Percentiles rank a stretch among this genome's conserved stretches.
Evolutionary conservation across 1,140 invertebrate genomes (phyloP).

Genomic region (Cotesia glomerata): DNA sequence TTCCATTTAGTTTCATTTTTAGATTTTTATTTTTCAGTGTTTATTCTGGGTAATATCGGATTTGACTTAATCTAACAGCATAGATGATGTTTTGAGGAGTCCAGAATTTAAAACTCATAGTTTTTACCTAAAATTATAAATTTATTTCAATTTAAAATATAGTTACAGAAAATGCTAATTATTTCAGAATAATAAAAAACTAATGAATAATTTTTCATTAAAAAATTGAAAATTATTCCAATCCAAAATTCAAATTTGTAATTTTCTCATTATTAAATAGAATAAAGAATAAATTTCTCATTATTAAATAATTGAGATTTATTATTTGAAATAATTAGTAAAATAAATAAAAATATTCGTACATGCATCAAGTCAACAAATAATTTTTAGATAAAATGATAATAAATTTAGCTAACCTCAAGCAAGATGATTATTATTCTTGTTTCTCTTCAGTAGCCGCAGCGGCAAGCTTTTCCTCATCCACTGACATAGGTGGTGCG

Average conservation of each 20-base stretch:
- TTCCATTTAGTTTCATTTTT: neutral
- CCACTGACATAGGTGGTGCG: slow-evolving; percentile 72
- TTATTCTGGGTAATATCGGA: neutral
- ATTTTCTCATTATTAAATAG: too few relatives aligned
- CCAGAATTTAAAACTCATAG: slow-evolving; percentile 1
- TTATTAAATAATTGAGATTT: too few relatives aligned
- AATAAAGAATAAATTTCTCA: too few relatives aligned
- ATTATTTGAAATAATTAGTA: too few relatives aligned
- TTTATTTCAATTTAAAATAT: too few relatives aligned
- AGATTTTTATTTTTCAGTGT: slow-evolving; percentile 16
- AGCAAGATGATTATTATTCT: slow-evolving; percentile 52
- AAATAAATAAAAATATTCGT: neutral
- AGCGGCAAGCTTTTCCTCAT: slow-evolving; percentile 63
- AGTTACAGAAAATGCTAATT: too few relatives aligned
- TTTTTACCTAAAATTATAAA: slow-evolving; percentile 23
- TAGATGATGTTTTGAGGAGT: neutral
- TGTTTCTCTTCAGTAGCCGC: slow-evolving; percentile 55
- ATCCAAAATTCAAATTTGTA: too few relatives aligned
- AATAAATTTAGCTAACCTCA: slow-evolving; percentile 43
- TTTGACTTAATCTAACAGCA: slow-evolving; percentile 2
- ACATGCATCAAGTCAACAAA: neutral
- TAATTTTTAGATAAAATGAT: neutral
- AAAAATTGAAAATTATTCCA: too few relatives aligned
- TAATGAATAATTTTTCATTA: too few relatives aligned
- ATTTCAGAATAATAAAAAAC: too few relatives aligned